Base-by-base conservation (phyloP, 2,113 vertebrate genomes). In the Malurus melanocephalus region DNA sequence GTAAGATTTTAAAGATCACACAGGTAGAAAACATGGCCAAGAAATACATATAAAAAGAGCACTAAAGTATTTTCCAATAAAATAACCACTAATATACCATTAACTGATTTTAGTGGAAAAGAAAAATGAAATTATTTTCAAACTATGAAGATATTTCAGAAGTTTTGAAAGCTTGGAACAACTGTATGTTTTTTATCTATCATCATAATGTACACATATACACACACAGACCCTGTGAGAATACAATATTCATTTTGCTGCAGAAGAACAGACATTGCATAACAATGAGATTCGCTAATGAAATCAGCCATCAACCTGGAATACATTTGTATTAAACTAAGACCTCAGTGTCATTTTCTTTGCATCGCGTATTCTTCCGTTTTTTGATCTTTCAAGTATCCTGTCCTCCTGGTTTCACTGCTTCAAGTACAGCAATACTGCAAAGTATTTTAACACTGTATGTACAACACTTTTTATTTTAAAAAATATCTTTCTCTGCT, bases 221-320 rank as follows among this genome's bases (percentile, higher is more conserved):
- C 74, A 94, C 87, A 84, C 88, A 95, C 28, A 94, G 93, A 98
- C 96, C 94, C 95, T 97, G 95, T 94, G 97, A 98, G 98, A 98
- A 99, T 98, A 98, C 98, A 98, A 98, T 98, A 99, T 98, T 99
- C 98, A 98, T 99, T 99, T 99, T 99, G 98, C 99, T 99, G 99
- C 99, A 99, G 99, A 98, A 99, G 98, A 98, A 99, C 99, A 98
- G 98, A 98, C 98, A 98, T 98, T 99, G 99, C 99, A 99, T 99
- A 99, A 99, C 98, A 99, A 99, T 99, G 98, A 99, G 99, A 98
- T 98, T 97, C 97, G 97, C 99, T 99, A 99, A 99, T 99, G 99
- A 99, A 99, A 99, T 99, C 99, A 99, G 98, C 98, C 98, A 99
- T 99, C 99, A 99, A 98, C 98, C 98, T 99, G 98, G 98, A 98